These are phyloP conservation scores for Hipposideros larvatus DNA, from an alignment of 2,797 vertebrate genomes.

Conservation along the genomic window DNA sequence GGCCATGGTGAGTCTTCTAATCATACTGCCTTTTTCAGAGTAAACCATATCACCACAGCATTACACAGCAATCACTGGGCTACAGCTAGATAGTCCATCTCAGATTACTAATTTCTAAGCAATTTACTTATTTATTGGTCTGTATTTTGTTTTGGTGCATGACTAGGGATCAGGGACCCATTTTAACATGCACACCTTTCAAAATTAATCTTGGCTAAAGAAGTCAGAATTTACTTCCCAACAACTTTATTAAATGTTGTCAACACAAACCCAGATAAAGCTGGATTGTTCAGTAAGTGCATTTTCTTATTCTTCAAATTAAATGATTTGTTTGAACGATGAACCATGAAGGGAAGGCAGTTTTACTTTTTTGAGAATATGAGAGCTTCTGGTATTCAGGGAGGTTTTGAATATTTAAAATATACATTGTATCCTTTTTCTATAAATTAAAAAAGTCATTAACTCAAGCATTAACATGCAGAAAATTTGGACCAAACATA, in stretches of 20 bases:
- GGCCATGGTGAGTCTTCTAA: not conserved
- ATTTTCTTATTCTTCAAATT: slow-evolving; percentile 74
- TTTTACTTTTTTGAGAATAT: slow-evolving; percentile 37
- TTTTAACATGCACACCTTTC: not conserved
- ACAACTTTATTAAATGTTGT: not conserved
- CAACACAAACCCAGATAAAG: slow-evolving; percentile 50
- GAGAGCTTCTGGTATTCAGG: slow-evolving; percentile 37
- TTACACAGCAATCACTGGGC: not conserved
- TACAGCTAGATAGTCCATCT: not conserved
- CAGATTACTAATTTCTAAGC: not conserved
- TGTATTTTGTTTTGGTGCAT: not conserved
- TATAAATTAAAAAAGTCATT: slow-evolving; percentile 70
- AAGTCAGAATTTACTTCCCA: not conserved
- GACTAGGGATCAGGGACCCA: not conserved
- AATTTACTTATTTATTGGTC: not conserved
- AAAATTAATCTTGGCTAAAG: slow-evolving; percentile 34
- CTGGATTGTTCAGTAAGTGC: not conserved
- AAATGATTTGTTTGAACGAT: slow-evolving; percentile 16
- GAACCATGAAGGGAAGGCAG: not conserved
- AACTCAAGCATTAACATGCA: slow-evolving; percentile 52
- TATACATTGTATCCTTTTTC: slow-evolving; percentile 53
- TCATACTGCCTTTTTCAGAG: not conserved
- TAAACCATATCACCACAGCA: not conserved
- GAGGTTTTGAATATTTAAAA: slow-evolving; percentile 69
- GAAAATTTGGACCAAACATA: slow-evolving; percentile 64